Conservation (phyloP, 1,140 invertebrate genomes). For the Cydia strobilella region DNA sequence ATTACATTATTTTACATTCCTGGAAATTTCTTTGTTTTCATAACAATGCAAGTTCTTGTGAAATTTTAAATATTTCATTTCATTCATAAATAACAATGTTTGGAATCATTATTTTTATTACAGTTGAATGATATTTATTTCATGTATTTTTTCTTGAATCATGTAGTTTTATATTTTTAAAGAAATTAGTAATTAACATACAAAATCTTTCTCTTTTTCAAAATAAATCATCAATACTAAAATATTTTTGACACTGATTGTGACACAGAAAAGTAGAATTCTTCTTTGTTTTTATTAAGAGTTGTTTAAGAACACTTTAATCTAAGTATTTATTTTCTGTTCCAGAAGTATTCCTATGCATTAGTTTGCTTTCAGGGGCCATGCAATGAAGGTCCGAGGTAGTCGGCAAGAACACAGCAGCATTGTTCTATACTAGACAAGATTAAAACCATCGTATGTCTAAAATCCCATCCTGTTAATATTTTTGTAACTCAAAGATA, state of each 20-base stretch:
- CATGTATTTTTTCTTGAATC: neutral
- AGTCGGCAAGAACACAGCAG: constrained; percentile 40
- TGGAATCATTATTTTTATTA: no score
- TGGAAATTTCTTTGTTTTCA: neutral
- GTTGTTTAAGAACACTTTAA: neutral
- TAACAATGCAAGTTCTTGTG: neutral
- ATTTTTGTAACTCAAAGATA: no score
- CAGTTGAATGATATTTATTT: no score
- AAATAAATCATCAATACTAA: neutral
- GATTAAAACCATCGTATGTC: neutral
- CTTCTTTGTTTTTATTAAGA: neutral
- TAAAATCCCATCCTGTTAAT: neutral
- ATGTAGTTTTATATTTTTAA: neutral
- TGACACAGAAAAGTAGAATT: neutral
- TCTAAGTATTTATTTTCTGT: constrained; percentile 40
- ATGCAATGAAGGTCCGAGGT: constrained; percentile 46
- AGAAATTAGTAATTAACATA: no score
- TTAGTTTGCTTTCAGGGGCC: constrained; percentile 57
- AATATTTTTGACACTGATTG: neutral
- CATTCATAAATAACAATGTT: no score
- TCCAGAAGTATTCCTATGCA: constrained; percentile 41
- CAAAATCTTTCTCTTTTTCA: neutral
- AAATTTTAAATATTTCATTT: neutral
- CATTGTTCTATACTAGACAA: neutral
- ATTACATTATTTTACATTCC: neutral